Evolutionary conservation across 2,113 vertebrate species (phyloP).

Genomic region (Cyprinodon brontotheroides): DNA sequence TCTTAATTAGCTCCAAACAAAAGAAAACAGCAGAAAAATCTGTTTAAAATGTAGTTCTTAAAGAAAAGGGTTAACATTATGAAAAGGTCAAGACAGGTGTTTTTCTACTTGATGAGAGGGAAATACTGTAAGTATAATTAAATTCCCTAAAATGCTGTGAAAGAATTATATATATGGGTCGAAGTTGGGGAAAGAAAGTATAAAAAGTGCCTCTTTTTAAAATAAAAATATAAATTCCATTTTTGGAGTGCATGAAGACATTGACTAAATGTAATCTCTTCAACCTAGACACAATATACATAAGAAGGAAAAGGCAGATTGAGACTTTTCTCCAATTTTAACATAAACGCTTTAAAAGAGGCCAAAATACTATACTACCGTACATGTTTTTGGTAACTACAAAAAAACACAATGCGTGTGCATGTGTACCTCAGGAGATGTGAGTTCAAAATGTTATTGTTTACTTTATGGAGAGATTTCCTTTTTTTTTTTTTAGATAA

Average conservation of each 20-base stretch:
- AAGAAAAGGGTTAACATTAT: background rate
- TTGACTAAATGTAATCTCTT: background rate
- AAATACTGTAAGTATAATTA: background rate
- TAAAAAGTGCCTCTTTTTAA: background rate
- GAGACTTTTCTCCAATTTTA: conserved; percentile 18
- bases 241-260: background rate
- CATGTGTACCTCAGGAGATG: conserved; percentile 18
- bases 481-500: conserved; percentile 1
- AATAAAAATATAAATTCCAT: conserved; percentile 1
- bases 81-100: background rate
- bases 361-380: background rate
- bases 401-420: conserved; percentile 5
- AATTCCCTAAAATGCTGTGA: background rate
- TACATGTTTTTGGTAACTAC: background rate
- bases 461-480: background rate
- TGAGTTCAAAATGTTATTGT: conserved; percentile 21
- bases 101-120: background rate
- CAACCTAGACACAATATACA: background rate
- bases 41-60: background rate
- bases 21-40: background rate
- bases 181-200: background rate
- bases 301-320: background rate
- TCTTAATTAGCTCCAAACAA: background rate
- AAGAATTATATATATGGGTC: background rate
- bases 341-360: conserved; percentile 12